A percentile compares a stretch with the other conserved stretches of the same genome.
Evolutionary conservation across 2,113 vertebrate species (phyloP).

Genomic region (Heteronetta atricapilla): DNA sequence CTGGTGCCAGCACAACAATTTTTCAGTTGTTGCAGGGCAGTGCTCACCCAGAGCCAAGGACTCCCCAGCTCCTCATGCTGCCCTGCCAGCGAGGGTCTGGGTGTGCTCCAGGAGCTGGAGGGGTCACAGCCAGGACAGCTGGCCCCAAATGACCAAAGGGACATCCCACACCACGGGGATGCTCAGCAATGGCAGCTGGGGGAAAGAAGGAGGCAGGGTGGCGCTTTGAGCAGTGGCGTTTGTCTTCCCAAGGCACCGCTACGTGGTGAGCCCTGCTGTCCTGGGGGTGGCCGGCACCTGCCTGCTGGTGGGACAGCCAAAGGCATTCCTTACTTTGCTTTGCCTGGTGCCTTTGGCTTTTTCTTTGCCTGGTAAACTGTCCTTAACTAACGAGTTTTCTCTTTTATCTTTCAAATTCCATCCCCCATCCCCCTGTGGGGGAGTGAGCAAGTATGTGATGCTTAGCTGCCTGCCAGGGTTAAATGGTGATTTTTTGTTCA

Average conservation of each 20-base stretch:
- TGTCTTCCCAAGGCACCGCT: background rate
- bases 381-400: background rate
- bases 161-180: background rate
- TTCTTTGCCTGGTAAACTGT: background rate
- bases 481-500: background rate
- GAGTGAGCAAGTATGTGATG: background rate
- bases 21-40: background rate
- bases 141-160: background rate
- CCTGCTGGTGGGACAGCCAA: background rate
- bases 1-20: background rate
- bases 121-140: background rate
- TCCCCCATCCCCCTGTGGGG: background rate
- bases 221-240: background rate
- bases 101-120: background rate
- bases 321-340: background rate
- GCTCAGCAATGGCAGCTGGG: background rate
- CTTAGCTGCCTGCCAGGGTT: background rate
- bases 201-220: background rate
- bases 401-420: background rate
- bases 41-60: background rate
- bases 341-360: background rate
- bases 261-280: background rate
- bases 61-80: background rate
- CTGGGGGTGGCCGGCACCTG: background rate
- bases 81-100: background rate